These are phyloP conservation scores for Gambusia yucatana DNA, from an alignment of 2,797 vertebrate genomes.

Conservation along the genomic window DNA sequence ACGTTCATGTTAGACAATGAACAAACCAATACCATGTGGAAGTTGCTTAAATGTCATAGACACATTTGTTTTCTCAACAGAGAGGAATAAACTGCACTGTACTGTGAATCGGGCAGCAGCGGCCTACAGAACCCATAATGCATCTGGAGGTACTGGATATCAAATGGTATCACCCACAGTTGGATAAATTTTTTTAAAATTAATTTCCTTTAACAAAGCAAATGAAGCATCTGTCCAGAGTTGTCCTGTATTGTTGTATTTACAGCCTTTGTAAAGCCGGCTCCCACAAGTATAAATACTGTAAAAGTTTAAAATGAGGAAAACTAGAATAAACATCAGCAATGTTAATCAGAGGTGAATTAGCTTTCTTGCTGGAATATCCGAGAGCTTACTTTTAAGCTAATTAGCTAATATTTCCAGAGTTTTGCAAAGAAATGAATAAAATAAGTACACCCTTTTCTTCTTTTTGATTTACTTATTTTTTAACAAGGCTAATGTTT, in stretches of 20 bases:
- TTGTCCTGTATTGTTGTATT: background rate
- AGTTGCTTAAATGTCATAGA: background rate
- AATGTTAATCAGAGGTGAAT: background rate
- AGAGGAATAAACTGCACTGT: background rate
- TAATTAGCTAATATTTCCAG: background rate
- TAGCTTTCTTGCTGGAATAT: background rate
- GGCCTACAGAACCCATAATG: background rate
- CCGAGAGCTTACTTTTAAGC: background rate
- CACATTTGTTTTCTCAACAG: background rate
- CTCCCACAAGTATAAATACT: background rate
- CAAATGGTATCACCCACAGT: background rate
- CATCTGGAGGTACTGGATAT: background rate
- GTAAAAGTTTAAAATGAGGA: background rate
- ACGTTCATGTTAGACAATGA: background rate
- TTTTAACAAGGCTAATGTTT: background rate
- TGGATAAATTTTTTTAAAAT: background rate
- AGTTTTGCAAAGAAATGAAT: background rate
- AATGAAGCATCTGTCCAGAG: background rate
- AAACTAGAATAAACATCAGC: background rate
- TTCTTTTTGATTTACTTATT: background rate
- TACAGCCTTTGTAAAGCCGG: background rate
- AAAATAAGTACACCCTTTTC: background rate
- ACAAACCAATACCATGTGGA: background rate
- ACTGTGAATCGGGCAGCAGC: background rate
- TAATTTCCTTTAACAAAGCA: background rate